Evolutionary conservation across 2,888 invertebrate species (phyloP), one percentile per base, ranked within the genome.

Genomic region (Hecatera dysodea): DNA sequence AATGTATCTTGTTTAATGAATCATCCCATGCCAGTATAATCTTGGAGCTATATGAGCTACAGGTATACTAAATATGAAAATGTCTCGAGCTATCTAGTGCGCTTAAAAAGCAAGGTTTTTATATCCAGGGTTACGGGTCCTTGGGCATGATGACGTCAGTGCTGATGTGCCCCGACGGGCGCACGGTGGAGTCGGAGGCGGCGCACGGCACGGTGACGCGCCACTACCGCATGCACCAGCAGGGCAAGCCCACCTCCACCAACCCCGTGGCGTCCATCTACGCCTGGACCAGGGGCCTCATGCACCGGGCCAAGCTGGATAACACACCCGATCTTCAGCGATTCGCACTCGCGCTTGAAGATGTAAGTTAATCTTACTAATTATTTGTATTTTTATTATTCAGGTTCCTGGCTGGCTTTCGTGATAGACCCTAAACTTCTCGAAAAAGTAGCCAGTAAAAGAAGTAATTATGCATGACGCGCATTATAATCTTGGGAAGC

Each of bases 121-220:
- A 1, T 11, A 22, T 53, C 12, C 53, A 97, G 96, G 97, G 97
- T 24, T 97, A 97, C 86, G 98, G 99, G 1, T 98, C 98, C 0
- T 95, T 99, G 70, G 98, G 98, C 71, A 97, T 99, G 96, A 99
- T 99, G 98, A 98, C 98, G 24, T 98, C 98, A 67, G 98, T 99
- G 39, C 96, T 99, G 71, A 97, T 99, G 96, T 98, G 98, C 90
- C 98, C 98, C 0, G 98, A 96, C 89, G 96, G 96, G 3, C 98
- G 98, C 91, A 99, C 99, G 0, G 97, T 98, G 75, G 98, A 99
- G 95, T 97, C 98, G 0, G 99, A 99, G 93, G 99, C 99, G 48
- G 98, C 99, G 57, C 99, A 99, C 93, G 99, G 99, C 78, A 99
- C 99, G 8, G 98, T 99, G 71, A 98, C 98, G 12, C 96, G 98